Percentiles rank a stretch among this genome's conserved stretches.
phyloP scores from a whole-genome alignment of 2,888 invertebrate genomes.

The Tryphoninae sp. region DNA sequence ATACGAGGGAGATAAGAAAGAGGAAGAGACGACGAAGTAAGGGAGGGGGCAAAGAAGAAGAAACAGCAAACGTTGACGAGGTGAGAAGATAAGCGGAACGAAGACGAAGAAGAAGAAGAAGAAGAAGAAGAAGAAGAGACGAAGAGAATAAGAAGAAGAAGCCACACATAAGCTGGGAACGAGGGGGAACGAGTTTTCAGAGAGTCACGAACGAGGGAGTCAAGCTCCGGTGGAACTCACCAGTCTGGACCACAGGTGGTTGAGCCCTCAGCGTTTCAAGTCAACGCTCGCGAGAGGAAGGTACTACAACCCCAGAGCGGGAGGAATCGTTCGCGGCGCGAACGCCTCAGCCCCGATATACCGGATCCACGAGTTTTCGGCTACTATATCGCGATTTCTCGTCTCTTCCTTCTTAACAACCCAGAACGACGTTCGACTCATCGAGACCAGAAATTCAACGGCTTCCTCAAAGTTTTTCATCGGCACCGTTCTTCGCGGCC shows the following conservation, averaged over 20 bases:
- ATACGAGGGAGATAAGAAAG: constrained; percentile 10
- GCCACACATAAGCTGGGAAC: constrained; percentile 50
- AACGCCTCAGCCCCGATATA: constrained; percentile 20
- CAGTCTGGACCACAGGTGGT: constrained; percentile 70
- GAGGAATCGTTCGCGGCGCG: constrained; percentile 1
- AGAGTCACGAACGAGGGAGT: constrained; percentile 60
- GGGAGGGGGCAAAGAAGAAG: constrained; percentile 46
- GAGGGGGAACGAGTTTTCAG: constrained; percentile 61
- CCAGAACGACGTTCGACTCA: background rate
- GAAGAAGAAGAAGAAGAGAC: constrained; percentile 40
- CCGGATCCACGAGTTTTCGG: constrained; percentile 58
- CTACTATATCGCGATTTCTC: constrained; percentile 18
- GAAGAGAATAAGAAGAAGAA: constrained; percentile 50
- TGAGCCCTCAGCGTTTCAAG: constrained; percentile 69
- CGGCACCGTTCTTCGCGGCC: background rate
- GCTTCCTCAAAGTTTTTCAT: constrained; percentile 1
- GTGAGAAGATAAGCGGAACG: constrained; percentile 54
- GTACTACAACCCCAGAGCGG: background rate
- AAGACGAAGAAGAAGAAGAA: constrained; percentile 58
- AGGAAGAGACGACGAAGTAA: constrained; percentile 45
- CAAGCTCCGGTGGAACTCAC: constrained; percentile 58
- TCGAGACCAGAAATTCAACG: background rate
- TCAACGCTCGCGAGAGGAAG: constrained; percentile 59
- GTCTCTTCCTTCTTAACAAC: background rate
- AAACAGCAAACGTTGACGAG: constrained; percentile 47